Evolutionary conservation across 2,888 invertebrate genomes (phyloP).

Genomic region (Drosophila mulleri): DNA sequence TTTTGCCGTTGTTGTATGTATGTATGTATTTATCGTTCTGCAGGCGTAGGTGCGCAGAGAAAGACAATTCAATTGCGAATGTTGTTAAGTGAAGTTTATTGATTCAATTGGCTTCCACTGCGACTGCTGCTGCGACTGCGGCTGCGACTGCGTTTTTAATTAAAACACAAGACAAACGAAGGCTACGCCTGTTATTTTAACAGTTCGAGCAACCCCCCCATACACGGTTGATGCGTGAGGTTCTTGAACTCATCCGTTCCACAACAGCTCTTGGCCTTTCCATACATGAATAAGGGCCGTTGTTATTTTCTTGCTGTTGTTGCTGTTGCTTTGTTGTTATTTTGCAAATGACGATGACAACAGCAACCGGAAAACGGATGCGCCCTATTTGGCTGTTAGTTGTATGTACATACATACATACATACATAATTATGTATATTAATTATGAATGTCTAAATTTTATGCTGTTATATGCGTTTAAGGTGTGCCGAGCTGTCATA

Average conservation of each 20-base stretch:
- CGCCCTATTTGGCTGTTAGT: slow-evolving; percentile 66
- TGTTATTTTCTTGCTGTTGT: slow-evolving; percentile 28
- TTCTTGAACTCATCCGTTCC: slow-evolving; percentile 51
- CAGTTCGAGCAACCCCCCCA: slow-evolving; percentile 13
- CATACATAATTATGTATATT: too few species aligned
- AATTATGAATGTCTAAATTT: slow-evolving; percentile 20
- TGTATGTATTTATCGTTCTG: slow-evolving; percentile 5
- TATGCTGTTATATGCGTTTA: slow-evolving; percentile 50
- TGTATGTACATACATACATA: not conserved
- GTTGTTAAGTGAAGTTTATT: slow-evolving; percentile 66
- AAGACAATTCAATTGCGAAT: slow-evolving; percentile 59
- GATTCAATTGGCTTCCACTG: slow-evolving; percentile 63
- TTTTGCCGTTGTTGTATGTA: not conserved
- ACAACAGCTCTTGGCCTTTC: slow-evolving; percentile 10
- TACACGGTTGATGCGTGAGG: slow-evolving; percentile 47
- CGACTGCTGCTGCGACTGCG: slow-evolving; percentile 1
- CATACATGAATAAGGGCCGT: slow-evolving; percentile 41
- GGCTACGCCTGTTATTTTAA: slow-evolving; percentile 5
- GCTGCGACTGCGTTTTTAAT: slow-evolving; percentile 12
- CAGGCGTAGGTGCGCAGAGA: slow-evolving; percentile 44
- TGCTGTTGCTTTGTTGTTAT: slow-evolving; percentile 32
- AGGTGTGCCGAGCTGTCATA: slow-evolving; percentile 36
- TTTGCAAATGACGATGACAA: slow-evolving; percentile 39
- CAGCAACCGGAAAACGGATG: slow-evolving; percentile 74
- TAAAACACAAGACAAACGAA: slow-evolving; percentile 15